A percentile compares a stretch with the other conserved stretches of the same genome.
Conservation (phyloP, 2,888 invertebrate genomes). For the Heterodera filipjevi region DNA sequence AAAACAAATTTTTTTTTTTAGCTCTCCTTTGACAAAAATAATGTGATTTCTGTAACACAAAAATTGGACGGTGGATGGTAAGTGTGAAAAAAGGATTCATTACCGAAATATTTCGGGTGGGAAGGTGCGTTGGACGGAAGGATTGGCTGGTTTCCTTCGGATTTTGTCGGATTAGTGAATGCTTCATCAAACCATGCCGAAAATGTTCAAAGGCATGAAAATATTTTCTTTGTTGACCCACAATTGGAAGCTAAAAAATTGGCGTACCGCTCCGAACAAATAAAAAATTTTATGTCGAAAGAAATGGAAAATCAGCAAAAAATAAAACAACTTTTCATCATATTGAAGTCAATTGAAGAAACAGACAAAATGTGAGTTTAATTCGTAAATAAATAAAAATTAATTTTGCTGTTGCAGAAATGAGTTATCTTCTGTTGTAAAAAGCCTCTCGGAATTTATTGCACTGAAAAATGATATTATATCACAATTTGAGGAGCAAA, state of each 20-base stretch:
- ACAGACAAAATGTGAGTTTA: constrained; percentile 27
- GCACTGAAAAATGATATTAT: constrained; percentile 37
- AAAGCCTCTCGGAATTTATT: constrained; percentile 35
- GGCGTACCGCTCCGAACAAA: constrained; percentile 39
- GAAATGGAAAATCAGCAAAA: constrained; percentile 47
- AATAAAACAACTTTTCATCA: constrained; percentile 42
- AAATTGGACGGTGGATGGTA: constrained; percentile 74
- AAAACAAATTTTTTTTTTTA: constrained; percentile 64
- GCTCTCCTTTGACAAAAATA: constrained; percentile 92
- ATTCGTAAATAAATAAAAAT: not conserved
- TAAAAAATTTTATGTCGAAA: constrained; percentile 35
- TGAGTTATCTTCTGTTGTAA: constrained; percentile 70
- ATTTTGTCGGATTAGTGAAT: constrained; percentile 45
- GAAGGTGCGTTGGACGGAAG: constrained; percentile 81
- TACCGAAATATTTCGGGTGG: constrained; percentile 78
- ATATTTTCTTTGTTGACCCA: constrained; percentile 13
- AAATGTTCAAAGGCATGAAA: constrained; percentile 14
- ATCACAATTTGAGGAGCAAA: constrained; percentile 29
- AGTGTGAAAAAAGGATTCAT: not conserved
- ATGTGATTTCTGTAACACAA: constrained; percentile 93
- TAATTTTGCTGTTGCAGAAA: constrained; percentile 60
- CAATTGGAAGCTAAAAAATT: constrained; percentile 35
- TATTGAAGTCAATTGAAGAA: constrained; percentile 40
- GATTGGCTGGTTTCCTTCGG: constrained; percentile 63
- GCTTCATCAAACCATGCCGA: not conserved